Percentiles rank a stretch among this genome's conserved stretches.
These are phyloP conservation scores for Congeria kusceri DNA, from an alignment of 2,888 invertebrate species.

Conservation along the genomic window DNA sequence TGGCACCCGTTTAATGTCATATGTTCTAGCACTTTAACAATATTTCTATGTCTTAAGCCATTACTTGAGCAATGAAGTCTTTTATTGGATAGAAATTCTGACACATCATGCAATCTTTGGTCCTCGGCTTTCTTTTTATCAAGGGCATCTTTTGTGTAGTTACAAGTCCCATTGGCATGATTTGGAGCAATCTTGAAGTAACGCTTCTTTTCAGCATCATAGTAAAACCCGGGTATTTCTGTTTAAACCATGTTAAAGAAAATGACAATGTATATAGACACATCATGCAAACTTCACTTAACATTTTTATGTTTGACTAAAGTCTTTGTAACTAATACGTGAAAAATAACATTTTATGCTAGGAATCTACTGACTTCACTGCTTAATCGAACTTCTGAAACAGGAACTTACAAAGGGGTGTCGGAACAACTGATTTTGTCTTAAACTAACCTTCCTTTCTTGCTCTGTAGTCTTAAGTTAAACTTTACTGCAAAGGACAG, in stretches of 20 bases:
- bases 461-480: too few relatives aligned
- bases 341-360: too few relatives aligned
- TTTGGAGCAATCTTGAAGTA: constrained; percentile 82
- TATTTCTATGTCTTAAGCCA: not conserved
- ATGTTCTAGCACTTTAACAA: constrained; percentile 6
- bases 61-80: not conserved
- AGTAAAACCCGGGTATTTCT: constrained; percentile 83
- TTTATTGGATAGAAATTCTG: constrained; percentile 11
- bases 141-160: constrained; percentile 76
- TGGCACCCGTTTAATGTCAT: constrained; percentile 9
- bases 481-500: too few relatives aligned
- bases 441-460: too few relatives aligned
- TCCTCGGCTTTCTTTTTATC: constrained; percentile 69
- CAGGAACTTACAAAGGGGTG: too few relatives aligned
- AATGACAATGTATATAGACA: not conserved
- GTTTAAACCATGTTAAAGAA: constrained; percentile 38
- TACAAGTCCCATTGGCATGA: constrained; percentile 63
- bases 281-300: too few relatives aligned
- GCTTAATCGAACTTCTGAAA: too few relatives aligned
- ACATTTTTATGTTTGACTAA: too few relatives aligned
- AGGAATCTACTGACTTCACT: too few relatives aligned
- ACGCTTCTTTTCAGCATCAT: constrained; percentile 79
- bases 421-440: too few relatives aligned
- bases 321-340: too few relatives aligned
- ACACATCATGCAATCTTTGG: constrained; percentile 67